These are phyloP conservation scores for Eupithecia centaureata DNA, from an alignment of 2,888 invertebrate species.

Conservation along the genomic window DNA sequence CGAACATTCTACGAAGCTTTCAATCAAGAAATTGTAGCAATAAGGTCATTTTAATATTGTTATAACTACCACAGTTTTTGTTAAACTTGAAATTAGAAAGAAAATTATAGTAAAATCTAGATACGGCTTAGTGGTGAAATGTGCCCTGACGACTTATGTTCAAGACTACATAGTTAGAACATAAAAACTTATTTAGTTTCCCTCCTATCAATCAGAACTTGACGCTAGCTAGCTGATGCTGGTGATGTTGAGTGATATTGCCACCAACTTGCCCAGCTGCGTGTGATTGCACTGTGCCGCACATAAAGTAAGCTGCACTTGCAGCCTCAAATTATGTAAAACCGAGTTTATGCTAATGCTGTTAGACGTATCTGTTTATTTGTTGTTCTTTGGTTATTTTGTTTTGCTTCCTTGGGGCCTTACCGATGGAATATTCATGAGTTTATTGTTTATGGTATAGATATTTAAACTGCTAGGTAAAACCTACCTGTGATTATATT, in stretches of 20 bases:
- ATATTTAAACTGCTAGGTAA: background rate
- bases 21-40: no score
- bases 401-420: constrained; percentile 20
- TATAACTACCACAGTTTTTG: no score
- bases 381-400: constrained; percentile 33
- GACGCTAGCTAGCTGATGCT: background rate
- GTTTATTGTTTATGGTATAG: background rate
- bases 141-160: no score
- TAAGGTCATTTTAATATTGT: no score
- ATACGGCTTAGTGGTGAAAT: no score
- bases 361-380: constrained; percentile 43
- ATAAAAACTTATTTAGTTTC: no score
- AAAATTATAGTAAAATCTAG: no score
- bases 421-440: constrained; percentile 18
- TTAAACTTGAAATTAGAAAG: no score
- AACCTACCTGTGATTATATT: background rate
- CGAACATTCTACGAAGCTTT: no score
- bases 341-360: constrained; percentile 43
- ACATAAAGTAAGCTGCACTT: constrained; percentile 50
- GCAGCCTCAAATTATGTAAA: constrained; percentile 55
- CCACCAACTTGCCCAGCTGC: background rate
- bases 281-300: background rate
- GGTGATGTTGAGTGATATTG: background rate
- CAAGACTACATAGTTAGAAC: no score
- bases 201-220: background rate